Percentiles rank a stretch among this genome's conserved stretches.
Conservation (phyloP, 2,113 vertebrate species). For the Cygnus buccinator region DNA sequence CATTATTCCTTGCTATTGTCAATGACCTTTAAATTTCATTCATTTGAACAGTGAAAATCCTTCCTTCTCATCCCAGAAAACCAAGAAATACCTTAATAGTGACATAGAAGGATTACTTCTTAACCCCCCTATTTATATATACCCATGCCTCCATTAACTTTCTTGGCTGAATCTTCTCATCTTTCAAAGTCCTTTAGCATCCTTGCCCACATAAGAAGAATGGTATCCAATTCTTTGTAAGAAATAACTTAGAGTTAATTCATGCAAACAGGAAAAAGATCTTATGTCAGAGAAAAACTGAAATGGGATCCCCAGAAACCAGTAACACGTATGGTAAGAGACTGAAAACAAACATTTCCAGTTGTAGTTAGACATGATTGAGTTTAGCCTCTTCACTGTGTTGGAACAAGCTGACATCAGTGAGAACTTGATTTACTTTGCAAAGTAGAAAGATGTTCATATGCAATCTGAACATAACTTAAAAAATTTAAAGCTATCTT, state of each 20-base stretch:
- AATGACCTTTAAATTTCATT: not conserved
- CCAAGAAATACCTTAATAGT: not conserved
- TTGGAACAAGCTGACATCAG: not conserved
- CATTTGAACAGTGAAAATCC: not conserved
- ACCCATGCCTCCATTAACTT: not conserved
- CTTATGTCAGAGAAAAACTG: not conserved
- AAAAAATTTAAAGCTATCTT: not conserved
- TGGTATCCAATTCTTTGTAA: not conserved
- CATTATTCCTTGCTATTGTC: not conserved
- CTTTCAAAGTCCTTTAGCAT: not conserved
- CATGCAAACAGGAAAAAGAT: not conserved
- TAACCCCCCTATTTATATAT: not conserved
- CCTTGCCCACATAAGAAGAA: not conserved
- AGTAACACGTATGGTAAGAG: not conserved
- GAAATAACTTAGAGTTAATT: not conserved
- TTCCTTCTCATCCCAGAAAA: not conserved
- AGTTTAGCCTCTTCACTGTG: not conserved
- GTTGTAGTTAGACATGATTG: not conserved
- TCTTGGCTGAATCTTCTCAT: not conserved
- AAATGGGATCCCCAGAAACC: not conserved
- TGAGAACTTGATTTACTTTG: not conserved
- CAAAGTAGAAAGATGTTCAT: not conserved
- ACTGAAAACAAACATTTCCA: not conserved
- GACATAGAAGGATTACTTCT: not conserved
- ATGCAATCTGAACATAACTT: not conserved